A percentile compares a stretch with the other conserved stretches of the same genome.
Conservation (phyloP, 2,797 vertebrate genomes). For the Pangasius djambal region DNA sequence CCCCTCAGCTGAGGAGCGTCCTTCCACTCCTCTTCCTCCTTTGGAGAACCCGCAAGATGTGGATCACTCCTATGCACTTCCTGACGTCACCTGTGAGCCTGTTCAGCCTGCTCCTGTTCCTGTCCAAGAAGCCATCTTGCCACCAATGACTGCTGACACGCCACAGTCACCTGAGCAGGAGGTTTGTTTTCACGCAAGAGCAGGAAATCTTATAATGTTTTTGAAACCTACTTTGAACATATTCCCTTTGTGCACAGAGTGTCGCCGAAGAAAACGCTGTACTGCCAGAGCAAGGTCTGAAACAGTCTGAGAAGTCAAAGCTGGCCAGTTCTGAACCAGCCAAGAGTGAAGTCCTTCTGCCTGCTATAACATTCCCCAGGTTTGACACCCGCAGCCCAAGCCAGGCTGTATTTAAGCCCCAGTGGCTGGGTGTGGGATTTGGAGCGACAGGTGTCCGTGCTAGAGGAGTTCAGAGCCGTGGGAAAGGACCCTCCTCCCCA, state of each 20-base stretch:
- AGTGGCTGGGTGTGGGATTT: constrained; percentile 81
- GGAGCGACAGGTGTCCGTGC: constrained; percentile 67
- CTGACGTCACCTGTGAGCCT: constrained; percentile 49
- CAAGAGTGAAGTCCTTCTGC: constrained; percentile 20
- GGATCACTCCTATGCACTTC: constrained; percentile 63
- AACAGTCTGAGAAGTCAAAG: constrained; percentile 22
- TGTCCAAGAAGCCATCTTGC: background rate
- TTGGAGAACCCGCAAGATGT: background rate
- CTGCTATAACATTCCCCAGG: constrained; percentile 67
- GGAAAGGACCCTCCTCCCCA: constrained; percentile 64
- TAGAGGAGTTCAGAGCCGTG: constrained; percentile 64
- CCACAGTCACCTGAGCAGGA: constrained; percentile 13
- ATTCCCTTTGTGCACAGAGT: background rate
- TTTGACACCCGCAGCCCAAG: constrained; percentile 78
- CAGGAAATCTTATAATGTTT: no score
- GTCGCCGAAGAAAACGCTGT: background rate
- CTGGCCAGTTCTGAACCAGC: constrained; percentile 15
- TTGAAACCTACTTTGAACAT: background rate
- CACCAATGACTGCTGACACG: background rate
- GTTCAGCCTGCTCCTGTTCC: constrained; percentile 6
- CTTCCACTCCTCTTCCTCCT: constrained; percentile 48
- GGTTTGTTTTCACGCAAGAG: constrained; percentile 28
- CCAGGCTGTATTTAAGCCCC: constrained; percentile 79
- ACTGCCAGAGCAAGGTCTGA: constrained; percentile 11
- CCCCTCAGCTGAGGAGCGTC: constrained; percentile 63